Conservation (phyloP, 2,113 vertebrate genomes). For the Turnix velox region DNA sequence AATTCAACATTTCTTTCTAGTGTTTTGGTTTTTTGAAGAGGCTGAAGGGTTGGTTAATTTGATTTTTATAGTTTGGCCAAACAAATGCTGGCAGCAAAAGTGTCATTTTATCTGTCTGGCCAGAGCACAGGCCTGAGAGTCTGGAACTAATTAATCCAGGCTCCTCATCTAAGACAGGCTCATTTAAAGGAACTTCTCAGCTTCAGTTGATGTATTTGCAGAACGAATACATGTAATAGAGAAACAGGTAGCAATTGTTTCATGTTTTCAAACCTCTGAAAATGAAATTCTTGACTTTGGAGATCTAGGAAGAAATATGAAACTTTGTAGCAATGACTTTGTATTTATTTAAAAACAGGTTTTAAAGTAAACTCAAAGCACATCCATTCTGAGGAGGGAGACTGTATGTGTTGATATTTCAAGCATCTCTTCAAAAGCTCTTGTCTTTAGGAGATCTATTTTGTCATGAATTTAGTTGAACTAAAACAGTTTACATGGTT, state of each 20-base stretch:
- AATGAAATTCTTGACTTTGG: not conserved
- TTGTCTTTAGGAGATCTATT: not conserved
- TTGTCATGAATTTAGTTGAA: not conserved
- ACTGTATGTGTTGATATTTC: not conserved
- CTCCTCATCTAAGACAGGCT: not conserved
- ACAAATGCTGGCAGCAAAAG: not conserved
- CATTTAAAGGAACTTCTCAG: not conserved
- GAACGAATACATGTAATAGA: not conserved
- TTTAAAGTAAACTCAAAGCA: not conserved
- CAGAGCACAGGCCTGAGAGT: not conserved
- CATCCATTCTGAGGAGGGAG: not conserved
- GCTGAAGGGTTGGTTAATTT: not conserved
- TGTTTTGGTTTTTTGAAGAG: not conserved
- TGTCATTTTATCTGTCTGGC: not conserved
- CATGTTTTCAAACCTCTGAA: not conserved
- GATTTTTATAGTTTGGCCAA: not conserved
- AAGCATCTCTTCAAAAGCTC: not conserved
- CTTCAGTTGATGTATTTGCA: not conserved
- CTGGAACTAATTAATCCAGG: not conserved
- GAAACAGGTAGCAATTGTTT: not conserved
- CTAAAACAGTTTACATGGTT: not conserved
- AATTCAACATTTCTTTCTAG: not conserved
- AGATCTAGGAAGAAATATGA: not conserved
- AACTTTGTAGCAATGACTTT: not conserved
- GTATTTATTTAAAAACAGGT: not conserved